phyloP scores from a whole-genome alignment of 2,797 vertebrate genomes.

The Enteromius fasciolatus region DNA sequence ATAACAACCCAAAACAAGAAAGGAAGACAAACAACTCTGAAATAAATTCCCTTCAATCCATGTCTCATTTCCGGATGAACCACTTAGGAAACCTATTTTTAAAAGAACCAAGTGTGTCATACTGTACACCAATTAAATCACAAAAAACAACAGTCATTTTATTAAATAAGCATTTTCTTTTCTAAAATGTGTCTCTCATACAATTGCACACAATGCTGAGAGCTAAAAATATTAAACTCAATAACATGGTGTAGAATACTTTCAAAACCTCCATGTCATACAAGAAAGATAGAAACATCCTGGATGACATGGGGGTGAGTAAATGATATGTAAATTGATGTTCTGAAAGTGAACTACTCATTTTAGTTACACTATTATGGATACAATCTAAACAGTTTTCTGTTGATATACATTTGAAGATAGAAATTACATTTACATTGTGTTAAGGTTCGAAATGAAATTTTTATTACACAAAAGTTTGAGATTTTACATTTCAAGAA shows the following conservation, averaged over 20 bases:
- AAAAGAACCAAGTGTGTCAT: background rate
- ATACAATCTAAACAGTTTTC: background rate
- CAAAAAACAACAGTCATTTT: background rate
- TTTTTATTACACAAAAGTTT: background rate
- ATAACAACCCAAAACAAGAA: constrained; percentile 1
- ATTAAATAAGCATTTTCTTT: background rate
- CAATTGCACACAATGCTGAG: background rate
- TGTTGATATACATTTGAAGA: background rate
- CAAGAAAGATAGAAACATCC: too few species aligned
- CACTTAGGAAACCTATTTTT: background rate
- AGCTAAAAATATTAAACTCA: background rate
- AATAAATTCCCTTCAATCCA: background rate
- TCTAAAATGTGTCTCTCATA: background rate
- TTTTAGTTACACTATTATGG: too few species aligned
- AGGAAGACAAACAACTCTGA: background rate
- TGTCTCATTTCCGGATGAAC: background rate
- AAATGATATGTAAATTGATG: too few species aligned
- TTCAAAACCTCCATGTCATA: too few species aligned
- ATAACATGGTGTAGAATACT: background rate
- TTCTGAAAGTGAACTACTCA: too few species aligned
- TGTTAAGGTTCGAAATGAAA: background rate
- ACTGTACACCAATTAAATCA: background rate
- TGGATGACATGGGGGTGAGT: too few species aligned
- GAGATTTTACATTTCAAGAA: background rate
- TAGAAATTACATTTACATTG: background rate